These are phyloP conservation scores for Mesoligia furuncula DNA, from an alignment of 2,888 invertebrate genomes.

Conservation along the genomic window DNA sequence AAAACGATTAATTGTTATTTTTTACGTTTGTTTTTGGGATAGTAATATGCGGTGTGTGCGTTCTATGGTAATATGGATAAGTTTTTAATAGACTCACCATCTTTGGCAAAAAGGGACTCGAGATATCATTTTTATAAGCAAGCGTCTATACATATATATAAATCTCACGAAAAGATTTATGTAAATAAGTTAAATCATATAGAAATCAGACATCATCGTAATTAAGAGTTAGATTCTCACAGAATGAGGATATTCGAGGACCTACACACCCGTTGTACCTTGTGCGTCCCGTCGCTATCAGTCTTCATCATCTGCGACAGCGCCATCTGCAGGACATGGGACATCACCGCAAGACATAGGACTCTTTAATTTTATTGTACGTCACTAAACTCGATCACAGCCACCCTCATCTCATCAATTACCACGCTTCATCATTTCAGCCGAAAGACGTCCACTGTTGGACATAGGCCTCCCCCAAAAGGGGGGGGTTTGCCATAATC, in stretches of 20 bases:
- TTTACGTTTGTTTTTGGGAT: no score
- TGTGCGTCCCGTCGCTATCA: background rate
- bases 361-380: background rate
- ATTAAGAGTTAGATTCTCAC: background rate
- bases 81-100: background rate
- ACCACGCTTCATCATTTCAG: no score
- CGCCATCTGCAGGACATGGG: background rate
- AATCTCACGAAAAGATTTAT: background rate
- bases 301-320: background rate
- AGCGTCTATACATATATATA: no score
- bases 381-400: no score
- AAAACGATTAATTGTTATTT: slow-evolving; percentile 19
- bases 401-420: background rate
- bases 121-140: background rate
- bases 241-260: background rate
- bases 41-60: no score
- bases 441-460: no score
- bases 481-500: no score
- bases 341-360: no score
- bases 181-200: background rate
- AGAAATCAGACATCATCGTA: background rate
- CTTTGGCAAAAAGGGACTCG: background rate
- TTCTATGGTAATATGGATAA: background rate
- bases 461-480: no score
- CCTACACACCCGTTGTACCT: background rate